A percentile compares a stretch with the other conserved stretches of the same genome.
These are phyloP conservation scores for Rana temporaria DNA, from an alignment of 2,113 vertebrate species.

Conservation along the genomic window DNA sequence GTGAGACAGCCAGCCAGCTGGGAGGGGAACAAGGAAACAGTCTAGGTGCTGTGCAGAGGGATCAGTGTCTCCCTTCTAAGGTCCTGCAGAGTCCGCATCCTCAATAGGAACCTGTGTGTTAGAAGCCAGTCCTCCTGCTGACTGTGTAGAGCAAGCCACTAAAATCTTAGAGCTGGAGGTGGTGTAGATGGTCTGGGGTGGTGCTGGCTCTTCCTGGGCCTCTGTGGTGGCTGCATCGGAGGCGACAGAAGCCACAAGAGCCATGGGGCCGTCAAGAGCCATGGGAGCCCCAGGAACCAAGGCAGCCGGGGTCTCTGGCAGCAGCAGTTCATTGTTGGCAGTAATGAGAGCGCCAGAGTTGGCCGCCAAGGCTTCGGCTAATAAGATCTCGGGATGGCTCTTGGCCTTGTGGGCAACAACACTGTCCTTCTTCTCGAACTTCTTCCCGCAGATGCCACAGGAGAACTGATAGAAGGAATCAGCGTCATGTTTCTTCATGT, in stretches of 20 bases:
- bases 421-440: slow-evolving; percentile 99
- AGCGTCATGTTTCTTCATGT: slow-evolving; percentile 98
- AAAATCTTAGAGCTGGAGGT: slow-evolving; percentile 78
- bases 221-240: slow-evolving; percentile 63
- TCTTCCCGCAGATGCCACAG: slow-evolving; percentile 97
- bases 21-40: slow-evolving; percentile 44
- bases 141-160: slow-evolving; percentile 68
- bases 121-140: slow-evolving; percentile 76
- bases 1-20: slow-evolving; percentile 50
- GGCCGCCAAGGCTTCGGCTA: slow-evolving; percentile 95
- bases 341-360: slow-evolving; percentile 90
- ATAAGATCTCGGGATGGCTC: slow-evolving; percentile 95
- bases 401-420: slow-evolving; percentile 98
- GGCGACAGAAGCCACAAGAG: slow-evolving; percentile 60
- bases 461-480: slow-evolving; percentile 97
- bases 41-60: slow-evolving; percentile 47
- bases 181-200: slow-evolving; percentile 53
- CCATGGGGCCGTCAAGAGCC: slow-evolving; percentile 76
- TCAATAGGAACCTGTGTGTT: slow-evolving; percentile 82
- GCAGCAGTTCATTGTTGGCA: slow-evolving; percentile 73
- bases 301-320: slow-evolving; percentile 60
- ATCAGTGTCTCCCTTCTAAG: slow-evolving; percentile 65
- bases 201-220: slow-evolving; percentile 58
- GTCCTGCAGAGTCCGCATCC: slow-evolving; percentile 80
- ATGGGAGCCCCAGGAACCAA: slow-evolving; percentile 54